These are phyloP conservation scores for Eclectus roratus DNA, from an alignment of 2,113 vertebrate genomes.

Conservation along the genomic window DNA sequence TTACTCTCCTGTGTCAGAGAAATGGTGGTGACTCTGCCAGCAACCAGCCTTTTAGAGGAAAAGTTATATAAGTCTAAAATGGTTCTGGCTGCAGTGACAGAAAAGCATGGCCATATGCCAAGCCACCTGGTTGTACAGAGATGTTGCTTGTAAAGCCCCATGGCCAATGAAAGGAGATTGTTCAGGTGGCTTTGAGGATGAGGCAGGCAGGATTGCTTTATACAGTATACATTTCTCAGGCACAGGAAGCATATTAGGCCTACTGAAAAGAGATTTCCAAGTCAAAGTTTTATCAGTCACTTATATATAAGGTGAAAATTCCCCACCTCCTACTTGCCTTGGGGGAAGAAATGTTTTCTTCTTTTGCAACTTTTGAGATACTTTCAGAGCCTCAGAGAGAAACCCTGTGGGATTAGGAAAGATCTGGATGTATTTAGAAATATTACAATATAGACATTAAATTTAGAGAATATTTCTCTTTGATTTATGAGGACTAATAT, in stretches of 20 bases:
- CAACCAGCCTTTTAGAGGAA: not conserved
- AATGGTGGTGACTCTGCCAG: not conserved
- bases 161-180: slow-evolving; percentile 67
- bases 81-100: not conserved
- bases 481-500: slow-evolving; percentile 17
- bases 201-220: slow-evolving; percentile 45
- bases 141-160: slow-evolving; percentile 31
- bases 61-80: not conserved
- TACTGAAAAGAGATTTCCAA: slow-evolving; percentile 44
- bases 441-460: not conserved
- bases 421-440: not conserved
- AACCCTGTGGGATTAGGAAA: not conserved
- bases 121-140: slow-evolving; percentile 28
- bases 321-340: not conserved
- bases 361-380: slow-evolving; percentile 20
- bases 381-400: slow-evolving; percentile 2
- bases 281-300: slow-evolving; percentile 19
- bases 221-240: slow-evolving; percentile 26
- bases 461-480: not conserved
- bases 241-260: slow-evolving; percentile 29
- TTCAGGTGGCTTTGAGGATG: slow-evolving; percentile 63
- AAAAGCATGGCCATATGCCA: not conserved
- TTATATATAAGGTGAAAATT: not conserved
- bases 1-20: not conserved
- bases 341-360: not conserved